Evolutionary conservation across 2,888 invertebrate species (phyloP), one percentile per base, ranked within the genome.

Genomic region (Sicus ferrugineus): DNA sequence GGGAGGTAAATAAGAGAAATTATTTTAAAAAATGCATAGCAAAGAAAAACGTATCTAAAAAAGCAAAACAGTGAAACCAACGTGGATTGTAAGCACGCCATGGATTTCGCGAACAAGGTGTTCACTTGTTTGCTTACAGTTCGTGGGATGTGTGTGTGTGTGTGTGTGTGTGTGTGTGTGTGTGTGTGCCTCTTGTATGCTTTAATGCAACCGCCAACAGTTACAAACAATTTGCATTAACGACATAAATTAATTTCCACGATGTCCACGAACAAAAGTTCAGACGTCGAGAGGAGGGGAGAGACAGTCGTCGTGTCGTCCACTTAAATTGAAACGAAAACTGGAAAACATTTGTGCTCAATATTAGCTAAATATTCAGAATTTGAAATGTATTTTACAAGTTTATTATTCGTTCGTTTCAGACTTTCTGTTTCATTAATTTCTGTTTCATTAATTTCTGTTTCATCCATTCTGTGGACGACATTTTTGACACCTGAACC

Each of bases 171-270:
- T 48, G 42, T 42, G 5, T 28, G 9, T 66, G 26, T 58, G 7
- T 34, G 21, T 50, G 28, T 28, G 14, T 28, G 31, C n/a, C n/a
- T 63, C 11, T 42, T 61, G 16, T 34, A n/a, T 31, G 28, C 42
- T 5, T 28, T 21, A 28, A 11, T 31, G 42, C 19, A 61, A 50
- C 42, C 56, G 34, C 34, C 58, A 69, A 69, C 69, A 71, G 71
- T 70, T 71, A 71, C 73, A 70, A 71, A 71, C 73, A 71, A 71
- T 73, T 71, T 73, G 73, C 73, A 73, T 73, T 73, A 73, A 70
- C 70, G 64, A 73, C 71, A 73, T 73, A 71, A 73, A 73, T 73
- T 71, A 68, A 71, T 73, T 68, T 71, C 69, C 69, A 67, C 62
- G 31, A 68, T 70, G 70, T 68, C 73, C 70, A 42, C 56, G 23